A percentile compares a stretch with the other conserved stretches of the same genome.
Evolutionary conservation across 1,140 invertebrate genomes (phyloP).

Genomic region (Heliconius congener): DNA sequence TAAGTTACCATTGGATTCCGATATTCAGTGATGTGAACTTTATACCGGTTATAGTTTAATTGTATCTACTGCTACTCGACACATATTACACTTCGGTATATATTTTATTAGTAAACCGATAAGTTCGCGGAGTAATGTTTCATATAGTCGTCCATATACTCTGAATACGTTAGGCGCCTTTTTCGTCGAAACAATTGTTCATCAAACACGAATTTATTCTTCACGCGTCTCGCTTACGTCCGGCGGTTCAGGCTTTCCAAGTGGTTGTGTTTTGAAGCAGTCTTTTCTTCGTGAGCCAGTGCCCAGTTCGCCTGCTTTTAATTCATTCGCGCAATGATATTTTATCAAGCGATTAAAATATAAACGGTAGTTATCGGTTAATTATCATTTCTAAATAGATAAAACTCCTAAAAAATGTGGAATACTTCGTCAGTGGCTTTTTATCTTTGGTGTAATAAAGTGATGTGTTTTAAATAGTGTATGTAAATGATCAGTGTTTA

Average conservation of each 20-base stretch:
- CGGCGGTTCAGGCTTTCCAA: constrained; percentile 74
- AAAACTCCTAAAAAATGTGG: constrained; percentile 53
- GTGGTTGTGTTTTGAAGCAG: constrained; percentile 65
- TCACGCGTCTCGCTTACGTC: constrained; percentile 70
- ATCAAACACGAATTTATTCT: constrained; percentile 76
- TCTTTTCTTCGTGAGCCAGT: constrained; percentile 72
- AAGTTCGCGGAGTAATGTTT: not conserved
- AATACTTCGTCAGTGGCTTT: constrained; percentile 60
- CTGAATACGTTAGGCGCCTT: constrained; percentile 56
- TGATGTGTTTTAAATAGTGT: constrained; percentile 63
- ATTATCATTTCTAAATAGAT: constrained; percentile 65
- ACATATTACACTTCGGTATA: not conserved
- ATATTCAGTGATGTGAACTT: constrained; percentile 74
- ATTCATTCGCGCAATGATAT: constrained; percentile 6
- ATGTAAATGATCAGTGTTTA: constrained; percentile 52
- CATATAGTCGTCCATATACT: constrained; percentile 39
- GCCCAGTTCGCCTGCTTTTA: constrained; percentile 57
- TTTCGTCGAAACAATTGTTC: constrained; percentile 70
- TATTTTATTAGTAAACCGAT: constrained; percentile 2
- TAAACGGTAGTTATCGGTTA: constrained; percentile 58
- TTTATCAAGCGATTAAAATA: constrained; percentile 60
- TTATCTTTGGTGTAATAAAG: constrained; percentile 64
- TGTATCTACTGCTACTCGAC: not conserved
- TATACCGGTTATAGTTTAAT: constrained; percentile 33
- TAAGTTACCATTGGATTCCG: constrained; percentile 70